A percentile compares a stretch with the other conserved stretches of the same genome.
Conservation (phyloP, 2,113 vertebrate species). For the Indri indri region DNA sequence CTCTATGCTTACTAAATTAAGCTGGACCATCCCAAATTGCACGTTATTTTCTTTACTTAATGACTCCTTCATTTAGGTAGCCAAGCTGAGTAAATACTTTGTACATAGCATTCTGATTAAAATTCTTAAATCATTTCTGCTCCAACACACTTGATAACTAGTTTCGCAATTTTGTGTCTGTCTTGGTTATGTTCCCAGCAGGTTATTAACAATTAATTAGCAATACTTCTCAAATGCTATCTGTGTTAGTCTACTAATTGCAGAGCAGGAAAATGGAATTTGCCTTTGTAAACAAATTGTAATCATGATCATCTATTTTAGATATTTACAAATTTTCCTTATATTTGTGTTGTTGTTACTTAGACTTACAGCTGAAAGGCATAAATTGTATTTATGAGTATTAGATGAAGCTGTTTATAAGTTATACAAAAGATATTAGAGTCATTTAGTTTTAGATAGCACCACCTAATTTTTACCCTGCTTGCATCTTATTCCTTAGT, state of each 20-base stretch:
- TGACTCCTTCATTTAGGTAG: conserved; percentile 43
- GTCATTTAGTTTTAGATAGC: background rate
- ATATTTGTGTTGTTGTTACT: conserved; percentile 64
- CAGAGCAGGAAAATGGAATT: conserved; percentile 68
- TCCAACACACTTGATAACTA: conserved; percentile 79
- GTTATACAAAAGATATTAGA: conserved; percentile 13
- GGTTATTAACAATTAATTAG: conserved; percentile 90
- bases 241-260: conserved; percentile 76
- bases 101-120: conserved; percentile 81
- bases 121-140: conserved; percentile 85
- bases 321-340: conserved; percentile 43
- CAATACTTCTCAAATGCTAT: conserved; percentile 80
- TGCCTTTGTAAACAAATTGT: conserved; percentile 79
- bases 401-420: conserved; percentile 35
- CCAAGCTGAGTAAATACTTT: conserved; percentile 58
- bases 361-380: conserved; percentile 57
- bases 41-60: conserved; percentile 55
- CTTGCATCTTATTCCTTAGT: background rate
- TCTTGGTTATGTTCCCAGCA: conserved; percentile 85
- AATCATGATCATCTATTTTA: conserved; percentile 74
- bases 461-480: background rate
- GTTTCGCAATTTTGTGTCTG: conserved; percentile 80
- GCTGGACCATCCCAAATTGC: background rate
- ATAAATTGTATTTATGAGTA: conserved; percentile 56
- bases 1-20: background rate